Evolutionary conservation across 2,888 invertebrate species (phyloP).

Genomic region (Sphaerophoria rueppellii): DNA sequence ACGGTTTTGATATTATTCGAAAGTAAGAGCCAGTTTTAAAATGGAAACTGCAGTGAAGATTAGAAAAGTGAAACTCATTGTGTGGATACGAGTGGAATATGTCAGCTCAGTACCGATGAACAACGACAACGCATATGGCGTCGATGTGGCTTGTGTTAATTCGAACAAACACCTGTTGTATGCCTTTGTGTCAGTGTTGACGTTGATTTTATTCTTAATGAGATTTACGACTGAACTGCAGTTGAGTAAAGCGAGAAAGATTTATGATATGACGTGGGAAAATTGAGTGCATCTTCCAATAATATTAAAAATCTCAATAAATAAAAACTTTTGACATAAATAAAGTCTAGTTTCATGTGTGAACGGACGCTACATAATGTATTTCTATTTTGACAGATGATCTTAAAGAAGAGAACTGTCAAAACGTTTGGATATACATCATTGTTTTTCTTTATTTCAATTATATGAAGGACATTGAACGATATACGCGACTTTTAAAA

Average conservation of each 20-base stretch:
- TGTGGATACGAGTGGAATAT: not conserved
- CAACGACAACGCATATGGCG: not conserved
- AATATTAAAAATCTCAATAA: conserved; percentile 1
- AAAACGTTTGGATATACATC: too few species aligned
- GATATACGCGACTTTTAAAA: too few species aligned
- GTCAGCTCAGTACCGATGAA: not conserved
- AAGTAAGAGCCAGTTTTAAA: conserved; percentile 44
- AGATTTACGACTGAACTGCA: conserved; percentile 44
- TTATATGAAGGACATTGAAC: too few species aligned
- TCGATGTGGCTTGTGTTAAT: conserved; percentile 39
- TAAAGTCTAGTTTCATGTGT: not conserved
- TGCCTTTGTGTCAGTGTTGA: conserved; percentile 17
- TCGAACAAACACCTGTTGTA: conserved; percentile 51
- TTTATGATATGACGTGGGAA: not conserved
- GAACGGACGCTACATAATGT: not conserved
- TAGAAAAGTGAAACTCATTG: conserved; percentile 68
- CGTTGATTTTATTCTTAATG: conserved; percentile 42
- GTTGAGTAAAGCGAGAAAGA: conserved; percentile 27
- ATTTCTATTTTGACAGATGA: not conserved
- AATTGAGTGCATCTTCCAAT: not conserved
- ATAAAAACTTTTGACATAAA: conserved; percentile 7
- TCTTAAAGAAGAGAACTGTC: not conserved
- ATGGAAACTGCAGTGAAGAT: conserved; percentile 45
- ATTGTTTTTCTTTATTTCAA: too few species aligned
- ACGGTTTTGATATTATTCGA: conserved; percentile 42